Conservation (phyloP, 2,113 vertebrate genomes). For the Lamprologus callipterus region DNA sequence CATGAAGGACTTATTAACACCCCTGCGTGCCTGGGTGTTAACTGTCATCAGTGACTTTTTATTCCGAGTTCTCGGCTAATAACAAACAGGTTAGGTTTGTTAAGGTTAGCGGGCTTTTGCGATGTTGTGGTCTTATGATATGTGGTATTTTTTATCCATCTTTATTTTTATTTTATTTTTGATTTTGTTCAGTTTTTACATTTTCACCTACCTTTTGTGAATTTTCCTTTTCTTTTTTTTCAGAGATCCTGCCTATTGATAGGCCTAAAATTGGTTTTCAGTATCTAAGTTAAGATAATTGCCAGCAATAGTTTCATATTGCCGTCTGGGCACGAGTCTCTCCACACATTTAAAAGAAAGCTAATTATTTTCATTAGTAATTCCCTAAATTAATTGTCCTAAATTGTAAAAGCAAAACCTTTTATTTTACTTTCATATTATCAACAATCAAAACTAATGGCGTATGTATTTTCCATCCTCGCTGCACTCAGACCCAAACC, state of each 20-base stretch:
- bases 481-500: neutral
- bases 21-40: neutral
- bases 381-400: neutral
- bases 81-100: no score
- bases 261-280: neutral
- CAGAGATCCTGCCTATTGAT: neutral
- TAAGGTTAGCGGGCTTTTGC: neutral
- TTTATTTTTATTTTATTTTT: neutral
- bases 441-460: neutral
- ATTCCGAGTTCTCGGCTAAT: neutral
- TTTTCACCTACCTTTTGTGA: neutral
- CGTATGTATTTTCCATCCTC: rapidly evolving
- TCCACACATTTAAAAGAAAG: neutral
- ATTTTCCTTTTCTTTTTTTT: neutral
- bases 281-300: neutral
- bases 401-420: neutral
- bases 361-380: neutral
- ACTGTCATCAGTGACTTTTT: neutral
- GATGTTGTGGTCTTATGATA: rapidly evolving
- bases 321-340: rapidly evolving
- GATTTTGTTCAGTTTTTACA: neutral
- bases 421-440: neutral
- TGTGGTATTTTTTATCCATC: neutral
- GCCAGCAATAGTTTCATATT: neutral
- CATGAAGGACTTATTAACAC: neutral